Percentiles rank a stretch among this genome's conserved stretches.
phyloP scores from a whole-genome alignment of 2,113 vertebrate genomes.

The Mystacornis crossleyi region DNA sequence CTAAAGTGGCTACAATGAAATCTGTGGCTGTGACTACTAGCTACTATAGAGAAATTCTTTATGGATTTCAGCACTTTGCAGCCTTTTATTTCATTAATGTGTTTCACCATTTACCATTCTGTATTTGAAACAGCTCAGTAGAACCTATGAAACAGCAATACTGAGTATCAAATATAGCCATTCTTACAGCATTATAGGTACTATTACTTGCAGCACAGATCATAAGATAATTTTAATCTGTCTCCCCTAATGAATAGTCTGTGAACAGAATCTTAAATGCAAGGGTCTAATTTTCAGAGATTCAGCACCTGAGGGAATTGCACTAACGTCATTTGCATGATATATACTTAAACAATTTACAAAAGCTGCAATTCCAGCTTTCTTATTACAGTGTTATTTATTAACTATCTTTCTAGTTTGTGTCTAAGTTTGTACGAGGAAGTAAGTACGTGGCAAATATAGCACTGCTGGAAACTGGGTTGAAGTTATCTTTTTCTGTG shows the following conservation, averaged over 20 bases:
- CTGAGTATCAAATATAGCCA: background rate
- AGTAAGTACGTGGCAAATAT: background rate
- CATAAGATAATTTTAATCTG: background rate
- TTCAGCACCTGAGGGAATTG: background rate
- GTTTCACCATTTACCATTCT: background rate
- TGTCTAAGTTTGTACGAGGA: background rate
- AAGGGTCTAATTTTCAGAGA: background rate
- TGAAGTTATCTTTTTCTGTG: background rate
- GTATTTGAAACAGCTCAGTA: background rate
- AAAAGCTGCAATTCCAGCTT: background rate
- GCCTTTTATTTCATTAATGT: background rate
- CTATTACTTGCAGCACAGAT: background rate
- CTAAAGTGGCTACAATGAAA: background rate
- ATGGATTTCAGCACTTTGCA: background rate
- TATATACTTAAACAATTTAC: background rate
- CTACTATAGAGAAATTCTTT: background rate
- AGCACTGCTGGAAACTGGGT: background rate
- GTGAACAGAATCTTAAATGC: background rate
- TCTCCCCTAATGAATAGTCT: background rate
- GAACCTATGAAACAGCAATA: background rate
- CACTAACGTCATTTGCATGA: fast-evolving
- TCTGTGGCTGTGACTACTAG: background rate
- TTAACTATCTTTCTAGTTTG: background rate
- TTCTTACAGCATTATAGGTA: background rate
- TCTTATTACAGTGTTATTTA: background rate